Evolutionary conservation across 92 coral and sea anemone species (phyloP).

Genomic region (Epizoanthus ramosus): DNA sequence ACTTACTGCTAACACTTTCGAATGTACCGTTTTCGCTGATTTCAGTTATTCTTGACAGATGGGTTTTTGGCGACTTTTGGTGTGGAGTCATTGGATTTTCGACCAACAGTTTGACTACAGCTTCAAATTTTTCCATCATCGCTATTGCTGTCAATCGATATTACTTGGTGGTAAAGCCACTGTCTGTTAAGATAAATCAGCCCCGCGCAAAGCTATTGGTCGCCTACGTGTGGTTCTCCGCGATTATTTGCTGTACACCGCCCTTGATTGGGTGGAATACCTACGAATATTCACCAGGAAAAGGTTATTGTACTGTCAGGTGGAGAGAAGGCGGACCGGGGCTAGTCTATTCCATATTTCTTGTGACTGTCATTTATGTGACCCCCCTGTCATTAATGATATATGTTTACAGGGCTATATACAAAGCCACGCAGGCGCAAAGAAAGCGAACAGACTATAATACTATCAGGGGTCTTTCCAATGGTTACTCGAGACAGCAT

Average conservation of each 20-base stretch:
- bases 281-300: constrained; percentile 73
- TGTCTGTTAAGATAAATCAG: constrained; percentile 70
- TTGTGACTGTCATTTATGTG: constrained; percentile 54
- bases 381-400: constrained; percentile 70
- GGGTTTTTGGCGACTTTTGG: constrained; percentile 80
- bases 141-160: constrained; percentile 86
- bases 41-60: constrained; percentile 74
- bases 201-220: constrained; percentile 73
- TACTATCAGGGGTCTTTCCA: constrained; percentile 44
- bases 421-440: constrained; percentile 66
- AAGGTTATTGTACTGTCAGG: constrained; percentile 80
- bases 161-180: constrained; percentile 86
- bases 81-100: constrained; percentile 78
- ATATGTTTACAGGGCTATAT: constrained; percentile 81
- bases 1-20: constrained; percentile 56
- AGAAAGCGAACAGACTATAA: constrained; percentile 57
- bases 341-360: constrained; percentile 66
- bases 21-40: constrained; percentile 72
- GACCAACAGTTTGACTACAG: constrained; percentile 64
- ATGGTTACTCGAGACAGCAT: constrained; percentile 6
- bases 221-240: constrained; percentile 84
- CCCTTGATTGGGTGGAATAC: constrained; percentile 90
- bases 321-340: constrained; percentile 86
- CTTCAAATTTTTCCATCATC: constrained; percentile 77
- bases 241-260: constrained; percentile 66